A percentile compares a stretch with the other conserved stretches of the same genome.
phyloP scores from a whole-genome alignment of 2,888 invertebrate species.

The Scotopteryx bipunctaria region DNA sequence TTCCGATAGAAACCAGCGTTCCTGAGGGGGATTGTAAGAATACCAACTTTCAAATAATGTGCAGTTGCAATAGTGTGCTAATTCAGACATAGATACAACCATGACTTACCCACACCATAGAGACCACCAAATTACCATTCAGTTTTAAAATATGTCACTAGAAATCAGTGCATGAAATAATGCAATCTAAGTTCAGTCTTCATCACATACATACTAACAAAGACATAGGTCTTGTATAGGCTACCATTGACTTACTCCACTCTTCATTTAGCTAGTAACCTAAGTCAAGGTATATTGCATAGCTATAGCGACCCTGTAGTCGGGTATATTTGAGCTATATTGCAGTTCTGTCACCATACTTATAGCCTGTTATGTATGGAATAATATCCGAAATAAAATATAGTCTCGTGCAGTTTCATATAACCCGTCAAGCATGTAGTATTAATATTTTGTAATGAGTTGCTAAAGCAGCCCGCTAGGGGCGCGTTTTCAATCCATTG shows the following conservation, averaged over 20 bases:
- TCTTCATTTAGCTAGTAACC: not conserved
- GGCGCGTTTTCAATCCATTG: not conserved
- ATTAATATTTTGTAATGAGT: not conserved
- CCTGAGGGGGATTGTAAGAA: slow-evolving; percentile 51
- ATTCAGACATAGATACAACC: slow-evolving; percentile 17
- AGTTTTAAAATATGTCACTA: slow-evolving; percentile 1
- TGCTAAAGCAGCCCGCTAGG: not conserved
- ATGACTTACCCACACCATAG: slow-evolving; percentile 10
- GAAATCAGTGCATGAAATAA: slow-evolving; percentile 10
- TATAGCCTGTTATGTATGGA: not conserved
- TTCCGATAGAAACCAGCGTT: slow-evolving; percentile 75
- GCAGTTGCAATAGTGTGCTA: slow-evolving; percentile 76
- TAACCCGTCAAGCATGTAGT: too few relatives aligned
- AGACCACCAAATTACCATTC: not conserved
- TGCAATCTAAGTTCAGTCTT: not conserved
- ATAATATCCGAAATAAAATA: not conserved
- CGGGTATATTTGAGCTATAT: not conserved
- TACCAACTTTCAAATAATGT: slow-evolving; percentile 84
- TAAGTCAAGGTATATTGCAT: slow-evolving; percentile 4
- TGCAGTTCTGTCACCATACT: not conserved
- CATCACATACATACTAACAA: slow-evolving; percentile 3
- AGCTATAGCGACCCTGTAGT: not conserved
- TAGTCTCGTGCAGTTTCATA: not conserved
- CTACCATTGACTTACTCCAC: not conserved
- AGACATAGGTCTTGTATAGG: not conserved